A percentile compares a stretch with the other conserved stretches of the same genome.
phyloP scores from a whole-genome alignment of 2,888 invertebrate genomes.

The Polyommatus icarus region DNA sequence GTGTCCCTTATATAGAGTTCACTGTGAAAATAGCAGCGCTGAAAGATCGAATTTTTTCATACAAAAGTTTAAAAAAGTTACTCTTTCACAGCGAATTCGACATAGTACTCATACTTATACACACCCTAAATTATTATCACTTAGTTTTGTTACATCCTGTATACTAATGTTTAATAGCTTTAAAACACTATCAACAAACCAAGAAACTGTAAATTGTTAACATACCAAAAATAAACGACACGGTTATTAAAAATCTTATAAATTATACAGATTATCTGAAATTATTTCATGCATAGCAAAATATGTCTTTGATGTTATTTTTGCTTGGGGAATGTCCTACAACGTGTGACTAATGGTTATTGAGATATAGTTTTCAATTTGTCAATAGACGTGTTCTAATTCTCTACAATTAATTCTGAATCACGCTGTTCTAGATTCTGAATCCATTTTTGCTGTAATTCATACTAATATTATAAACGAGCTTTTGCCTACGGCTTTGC shows the following conservation, averaged over 20 bases:
- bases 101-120: no score
- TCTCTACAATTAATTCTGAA: neutral
- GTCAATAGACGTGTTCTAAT: neutral
- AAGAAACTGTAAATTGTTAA: neutral
- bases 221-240: neutral
- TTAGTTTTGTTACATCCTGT: no score
- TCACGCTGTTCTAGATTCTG: neutral
- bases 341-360: neutral
- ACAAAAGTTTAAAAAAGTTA: no score
- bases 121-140: no score
- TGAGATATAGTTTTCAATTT: neutral
- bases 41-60: no score
- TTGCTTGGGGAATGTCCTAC: neutral
- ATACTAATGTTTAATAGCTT: no score
- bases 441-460: neutral
- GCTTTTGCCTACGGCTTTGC: no score
- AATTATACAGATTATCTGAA: neutral
- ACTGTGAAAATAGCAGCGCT: no score
- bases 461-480: neutral
- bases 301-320: slow-evolving; percentile 13
- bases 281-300: neutral
- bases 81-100: no score
- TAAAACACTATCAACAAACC: neutral
- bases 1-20: no score
- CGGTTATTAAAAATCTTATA: neutral